Percentiles rank a stretch among this genome's conserved stretches.
Evolutionary conservation across 1,140 invertebrate genomes (phyloP).

Genomic region (Holotrichia oblita): DNA sequence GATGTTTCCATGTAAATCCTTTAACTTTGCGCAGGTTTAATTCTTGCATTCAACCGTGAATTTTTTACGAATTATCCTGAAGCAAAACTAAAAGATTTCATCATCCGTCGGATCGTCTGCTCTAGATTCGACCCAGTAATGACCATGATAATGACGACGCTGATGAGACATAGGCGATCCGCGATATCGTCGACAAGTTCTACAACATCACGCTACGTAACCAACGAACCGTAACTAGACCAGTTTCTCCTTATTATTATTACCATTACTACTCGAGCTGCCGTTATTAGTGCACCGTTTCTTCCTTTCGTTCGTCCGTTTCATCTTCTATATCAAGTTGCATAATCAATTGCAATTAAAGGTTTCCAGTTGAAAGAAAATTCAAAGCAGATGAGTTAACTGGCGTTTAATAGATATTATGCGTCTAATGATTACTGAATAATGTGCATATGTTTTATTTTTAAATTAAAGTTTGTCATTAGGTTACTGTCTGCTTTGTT

Average conservation of each 20-base stretch:
- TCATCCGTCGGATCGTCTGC: neutral
- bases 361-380: no score
- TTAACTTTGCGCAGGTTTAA: neutral
- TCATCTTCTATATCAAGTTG: neutral
- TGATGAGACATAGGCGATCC: slow-evolving; percentile 9
- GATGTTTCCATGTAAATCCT: no score
- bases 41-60: neutral
- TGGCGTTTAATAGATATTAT: no score
- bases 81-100: neutral
- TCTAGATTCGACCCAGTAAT: neutral
- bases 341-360: no score
- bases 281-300: neutral
- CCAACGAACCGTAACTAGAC: slow-evolving; percentile 11
- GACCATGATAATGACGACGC: slow-evolving; percentile 10
- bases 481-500: no score
- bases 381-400: no score
- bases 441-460: no score
- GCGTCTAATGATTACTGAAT: no score
- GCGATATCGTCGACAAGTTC: slow-evolving; percentile 6
- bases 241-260: slow-evolving; percentile 13
- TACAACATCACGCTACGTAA: slow-evolving; percentile 3
- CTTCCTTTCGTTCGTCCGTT: slow-evolving; percentile 1
- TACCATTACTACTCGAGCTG: neutral
- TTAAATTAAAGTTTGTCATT: no score
- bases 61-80: neutral